These are phyloP conservation scores for Cataglyphis cursor DNA, from an alignment of 2,888 invertebrate species.

Conservation along the genomic window DNA sequence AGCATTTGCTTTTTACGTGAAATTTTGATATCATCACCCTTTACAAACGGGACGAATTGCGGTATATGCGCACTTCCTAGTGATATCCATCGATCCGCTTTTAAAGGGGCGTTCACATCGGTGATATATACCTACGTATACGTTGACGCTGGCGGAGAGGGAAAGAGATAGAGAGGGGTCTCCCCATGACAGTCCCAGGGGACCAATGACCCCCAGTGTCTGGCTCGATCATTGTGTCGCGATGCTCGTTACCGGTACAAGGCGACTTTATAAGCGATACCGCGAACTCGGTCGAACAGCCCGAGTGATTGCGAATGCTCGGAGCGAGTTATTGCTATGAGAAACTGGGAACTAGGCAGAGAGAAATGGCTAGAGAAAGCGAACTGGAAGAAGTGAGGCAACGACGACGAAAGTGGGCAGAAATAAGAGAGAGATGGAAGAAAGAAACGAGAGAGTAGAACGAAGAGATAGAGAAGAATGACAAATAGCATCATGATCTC, in stretches of 20 bases:
- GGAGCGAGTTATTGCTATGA: conserved; percentile 18
- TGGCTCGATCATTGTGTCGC: conserved; percentile 59
- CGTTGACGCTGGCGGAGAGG: neutral
- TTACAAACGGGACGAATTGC: conserved; percentile 15
- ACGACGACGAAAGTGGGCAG: conserved; percentile 19
- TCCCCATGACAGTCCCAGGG: conserved; percentile 45
- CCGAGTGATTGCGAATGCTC: conserved; percentile 27
- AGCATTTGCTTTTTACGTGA: neutral
- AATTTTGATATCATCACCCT: conserved; percentile 9
- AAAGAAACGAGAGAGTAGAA: conserved; percentile 38
- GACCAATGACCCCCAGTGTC: conserved; percentile 65
- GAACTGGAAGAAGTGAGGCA: conserved; percentile 48
- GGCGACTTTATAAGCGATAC: conserved; percentile 57
- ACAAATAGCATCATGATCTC: neutral
- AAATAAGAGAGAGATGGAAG: neutral
- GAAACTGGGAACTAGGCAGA: neutral
- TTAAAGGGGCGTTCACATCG: conserved; percentile 69
- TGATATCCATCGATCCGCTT: conserved; percentile 68
- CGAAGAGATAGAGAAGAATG: conserved; percentile 23
- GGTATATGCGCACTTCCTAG: conserved; percentile 40
- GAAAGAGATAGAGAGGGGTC: conserved; percentile 38
- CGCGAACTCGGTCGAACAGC: conserved; percentile 44
- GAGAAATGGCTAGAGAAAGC: conserved; percentile 28
- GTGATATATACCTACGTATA: conserved; percentile 4
- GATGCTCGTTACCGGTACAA: conserved; percentile 38